These are phyloP conservation scores for Trichoplax adhaerens DNA, from an alignment of 37 sponge, comb jelly and placozoan genomes.

Conservation along the genomic window DNA sequence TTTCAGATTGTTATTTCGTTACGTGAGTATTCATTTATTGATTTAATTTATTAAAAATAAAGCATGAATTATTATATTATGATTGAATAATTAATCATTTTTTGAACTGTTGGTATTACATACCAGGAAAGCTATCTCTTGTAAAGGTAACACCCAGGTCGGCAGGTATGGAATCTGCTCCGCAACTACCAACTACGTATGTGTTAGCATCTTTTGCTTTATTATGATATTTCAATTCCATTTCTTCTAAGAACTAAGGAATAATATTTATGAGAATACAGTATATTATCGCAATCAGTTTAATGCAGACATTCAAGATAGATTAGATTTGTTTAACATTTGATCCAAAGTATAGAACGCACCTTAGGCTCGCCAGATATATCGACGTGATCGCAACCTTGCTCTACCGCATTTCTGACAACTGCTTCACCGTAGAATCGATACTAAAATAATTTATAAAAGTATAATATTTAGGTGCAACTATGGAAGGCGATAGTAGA, in stretches of 20 bases:
- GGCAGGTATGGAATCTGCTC: constrained; percentile 79
- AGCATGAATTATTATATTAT: no score
- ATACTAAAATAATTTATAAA: constrained; percentile 21
- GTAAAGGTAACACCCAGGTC: constrained; percentile 58
- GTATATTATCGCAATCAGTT: not conserved
- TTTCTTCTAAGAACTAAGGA: constrained; percentile 46
- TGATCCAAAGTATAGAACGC: constrained; percentile 15
- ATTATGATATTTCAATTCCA: constrained; percentile 36
- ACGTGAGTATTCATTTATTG: no score
- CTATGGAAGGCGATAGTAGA: not conserved
- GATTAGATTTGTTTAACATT: not conserved
- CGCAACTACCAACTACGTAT: constrained; percentile 68
- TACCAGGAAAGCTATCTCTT: constrained; percentile 34
- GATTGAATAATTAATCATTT: no score
- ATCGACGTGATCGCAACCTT: constrained; percentile 70
- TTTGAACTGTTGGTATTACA: not conserved
- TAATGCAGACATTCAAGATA: not conserved
- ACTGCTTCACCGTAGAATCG: constrained; percentile 67
- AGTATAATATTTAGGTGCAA: not conserved
- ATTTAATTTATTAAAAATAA: no score
- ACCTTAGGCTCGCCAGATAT: constrained; percentile 81
- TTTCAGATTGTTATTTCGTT: no score
- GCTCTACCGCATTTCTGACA: constrained; percentile 49
- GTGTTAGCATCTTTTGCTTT: constrained; percentile 58
- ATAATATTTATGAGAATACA: not conserved